phyloP scores from a whole-genome alignment of 2,888 invertebrate species.

The Octonoba sinensis region DNA sequence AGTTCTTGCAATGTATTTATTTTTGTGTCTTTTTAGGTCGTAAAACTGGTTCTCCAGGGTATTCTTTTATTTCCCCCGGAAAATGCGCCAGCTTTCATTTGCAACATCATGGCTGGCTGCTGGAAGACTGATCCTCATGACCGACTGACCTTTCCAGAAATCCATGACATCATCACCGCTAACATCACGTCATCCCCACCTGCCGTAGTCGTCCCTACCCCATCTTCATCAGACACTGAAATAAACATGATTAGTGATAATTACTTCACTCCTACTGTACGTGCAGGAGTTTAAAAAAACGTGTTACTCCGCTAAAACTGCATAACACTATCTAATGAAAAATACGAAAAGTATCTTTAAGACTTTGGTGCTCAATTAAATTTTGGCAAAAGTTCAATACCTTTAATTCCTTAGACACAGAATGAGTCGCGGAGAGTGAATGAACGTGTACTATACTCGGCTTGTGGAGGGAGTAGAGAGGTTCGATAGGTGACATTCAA shows the following conservation, averaged over 20 bases:
- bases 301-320: too few relatives aligned
- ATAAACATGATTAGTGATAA: constrained; percentile 52
- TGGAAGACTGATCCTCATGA: constrained; percentile 86
- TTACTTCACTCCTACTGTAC: constrained; percentile 56
- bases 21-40: constrained; percentile 74
- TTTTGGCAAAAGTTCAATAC: too few relatives aligned
- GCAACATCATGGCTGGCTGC: constrained; percentile 83
- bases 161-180: constrained; percentile 69
- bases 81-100: constrained; percentile 81
- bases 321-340: too few relatives aligned
- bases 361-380: too few relatives aligned
- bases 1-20: too few relatives aligned
- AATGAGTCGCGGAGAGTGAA: too few relatives aligned
- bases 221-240: constrained; percentile 20
- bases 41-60: constrained; percentile 83
- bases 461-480: too few relatives aligned
- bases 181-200: constrained; percentile 11
- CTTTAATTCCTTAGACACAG: too few relatives aligned
- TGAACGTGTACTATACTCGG: too few relatives aligned
- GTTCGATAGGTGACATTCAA: too few relatives aligned
- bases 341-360: too few relatives aligned
- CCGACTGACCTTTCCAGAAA: constrained; percentile 80
- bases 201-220: neutral
- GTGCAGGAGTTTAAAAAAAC: too few relatives aligned
- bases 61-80: constrained; percentile 85